phyloP scores from a whole-genome alignment of 2,888 invertebrate species.

The Eurytoma adleriae region DNA sequence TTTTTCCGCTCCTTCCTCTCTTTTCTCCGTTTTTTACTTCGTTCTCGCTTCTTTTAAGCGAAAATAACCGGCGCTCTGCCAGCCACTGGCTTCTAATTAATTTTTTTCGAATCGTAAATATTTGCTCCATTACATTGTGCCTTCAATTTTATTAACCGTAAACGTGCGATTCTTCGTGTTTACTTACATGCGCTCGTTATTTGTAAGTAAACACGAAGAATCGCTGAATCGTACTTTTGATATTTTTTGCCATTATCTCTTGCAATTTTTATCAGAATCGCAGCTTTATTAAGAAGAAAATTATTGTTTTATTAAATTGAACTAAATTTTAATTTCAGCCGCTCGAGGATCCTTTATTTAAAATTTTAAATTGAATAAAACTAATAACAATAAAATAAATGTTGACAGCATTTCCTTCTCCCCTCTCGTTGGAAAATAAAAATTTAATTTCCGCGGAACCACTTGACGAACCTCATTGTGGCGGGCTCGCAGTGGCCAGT shows the following conservation, averaged over 20 bases:
- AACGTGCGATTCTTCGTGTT: no score
- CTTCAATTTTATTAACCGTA: no score
- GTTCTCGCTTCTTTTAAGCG: background rate
- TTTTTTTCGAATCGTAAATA: conserved; percentile 53
- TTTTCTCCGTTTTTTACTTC: conserved; percentile 16
- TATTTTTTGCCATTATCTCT: conserved; percentile 13
- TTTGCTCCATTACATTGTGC: conserved; percentile 43
- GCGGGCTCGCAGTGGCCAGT: conserved; percentile 62
- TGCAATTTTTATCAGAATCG: background rate
- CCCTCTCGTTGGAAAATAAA: conserved; percentile 15
- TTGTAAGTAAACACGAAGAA: no score
- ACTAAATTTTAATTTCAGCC: background rate
- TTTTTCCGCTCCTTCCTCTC: conserved; percentile 6
- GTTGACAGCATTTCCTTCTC: background rate
- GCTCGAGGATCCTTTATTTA: background rate
- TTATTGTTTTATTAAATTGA: background rate
- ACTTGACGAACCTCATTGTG: conserved; percentile 10
- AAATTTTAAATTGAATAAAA: background rate
- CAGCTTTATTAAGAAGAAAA: no score
- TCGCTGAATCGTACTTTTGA: no score
- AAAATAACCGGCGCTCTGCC: conserved; percentile 4
- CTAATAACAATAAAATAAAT: background rate
- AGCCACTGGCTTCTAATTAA: conserved; percentile 40
- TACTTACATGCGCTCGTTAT: no score
- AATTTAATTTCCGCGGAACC: conserved; percentile 42